Evolutionary conservation across 2,113 vertebrate genomes (phyloP), one percentile per base, ranked within the genome.

Genomic region (Neotragus moschatus): DNA sequence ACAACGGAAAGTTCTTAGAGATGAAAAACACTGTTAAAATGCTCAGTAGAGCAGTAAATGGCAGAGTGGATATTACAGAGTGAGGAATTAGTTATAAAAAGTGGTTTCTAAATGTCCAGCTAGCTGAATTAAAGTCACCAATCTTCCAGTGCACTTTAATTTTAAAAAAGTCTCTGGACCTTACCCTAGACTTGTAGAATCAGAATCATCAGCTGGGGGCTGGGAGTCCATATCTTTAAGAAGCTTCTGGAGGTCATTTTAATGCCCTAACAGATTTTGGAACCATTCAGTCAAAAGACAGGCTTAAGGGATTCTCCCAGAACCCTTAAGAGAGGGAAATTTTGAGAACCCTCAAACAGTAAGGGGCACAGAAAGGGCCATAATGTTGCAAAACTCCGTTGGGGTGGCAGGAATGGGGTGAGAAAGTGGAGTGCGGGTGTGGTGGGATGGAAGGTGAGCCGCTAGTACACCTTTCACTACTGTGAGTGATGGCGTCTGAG

Each of bases 111-210:
- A 92, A 90, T 55, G 82, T 61, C 56, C 85, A 81, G 51, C 5
- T 60, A 75, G 81, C 63, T 92, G 81, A 92, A 92, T 98, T 90
- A 88, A 98, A 97, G 85, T 84, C 93, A 79, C 75, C 30, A 47
- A 33, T 92, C 88, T 77, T 51, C 26, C 36, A 61, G 55, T 36
- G 8, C 17, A 39, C 82, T 81, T 89, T 73, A 93, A 82, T 25
- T 25, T 53, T 8, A 75, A 30, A 88, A 93, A 56, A 47, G 45
- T 80, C 43, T 80, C 49, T 30, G 39, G 80, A 21, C 60, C 33
- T 55, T 39, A 17, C 7, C 15, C 53, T 63, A 15, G 36, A 16
- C 30, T 33, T 36, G 23, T 26, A 70, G 45, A 90, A 30, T 93
- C 56, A 81, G 39, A 73, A 84, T 70, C 53, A 49, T 73, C 39